Evolutionary conservation across 2,113 vertebrate genomes (phyloP), one percentile per base, ranked within the genome.

Genomic region (Macroglossus sobrinus): DNA sequence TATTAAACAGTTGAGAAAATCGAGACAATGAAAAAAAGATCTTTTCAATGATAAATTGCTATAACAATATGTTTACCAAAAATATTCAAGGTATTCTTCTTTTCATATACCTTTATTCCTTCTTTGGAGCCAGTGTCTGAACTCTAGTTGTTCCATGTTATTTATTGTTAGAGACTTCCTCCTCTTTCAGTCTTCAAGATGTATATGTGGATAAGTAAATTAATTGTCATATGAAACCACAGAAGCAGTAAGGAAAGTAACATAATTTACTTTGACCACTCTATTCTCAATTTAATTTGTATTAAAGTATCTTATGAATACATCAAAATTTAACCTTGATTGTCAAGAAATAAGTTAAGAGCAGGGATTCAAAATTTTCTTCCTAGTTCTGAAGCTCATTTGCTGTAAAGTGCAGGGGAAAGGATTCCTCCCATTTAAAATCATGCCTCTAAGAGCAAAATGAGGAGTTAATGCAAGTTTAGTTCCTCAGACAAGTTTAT

Each of bases 1-100:
- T 97, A 95, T 89, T 90, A 97, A 95, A 95, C 90, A 38, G 89
- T n/a, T 87, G 87, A 94, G 38, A 97, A 78, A 45, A 33, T 63
- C 47, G 40, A 13, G 18, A 63, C 89, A 94, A 85, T 91, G 16
- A 35, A 93, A 28, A 28, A 66, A 50, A 91, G 55, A n/a, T 55
- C 35, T 84, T 89, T 94, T 93, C 53, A 84, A 61, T 93, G 74
- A 59, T 84, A 22, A 68, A 47, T 84, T 80, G 28, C 28, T 43
- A 0, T 33, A 63, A 68, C 59, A 47, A 18, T 50, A 16, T 26
- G 18, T 40, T 33, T 18, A 30, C 35, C 33, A 76, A 38, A 55
- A 15, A 12, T 28, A 72, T 26, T 93, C 75, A 87, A 91, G 28
- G 35, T 40, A 33, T 28, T 63, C 47, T 55, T 82, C 55, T 69